Percentiles rank a stretch among this genome's conserved stretches.
Conservation (phyloP, 2,888 invertebrate species). For the Drosophila paucipuncta region DNA sequence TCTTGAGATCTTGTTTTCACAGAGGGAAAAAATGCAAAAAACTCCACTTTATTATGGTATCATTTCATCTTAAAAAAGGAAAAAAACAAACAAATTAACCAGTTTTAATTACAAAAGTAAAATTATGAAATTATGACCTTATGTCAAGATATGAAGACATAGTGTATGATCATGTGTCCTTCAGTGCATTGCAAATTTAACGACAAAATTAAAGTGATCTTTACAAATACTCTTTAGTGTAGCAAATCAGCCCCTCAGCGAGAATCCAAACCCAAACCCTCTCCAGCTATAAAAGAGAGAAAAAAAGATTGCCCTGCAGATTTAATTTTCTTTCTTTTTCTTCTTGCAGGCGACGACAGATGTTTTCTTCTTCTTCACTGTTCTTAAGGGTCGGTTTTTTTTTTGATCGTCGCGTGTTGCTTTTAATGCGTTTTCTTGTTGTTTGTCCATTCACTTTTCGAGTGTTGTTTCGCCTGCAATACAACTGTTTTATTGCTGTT, state of each 20-base stretch:
- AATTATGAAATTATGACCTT: background rate
- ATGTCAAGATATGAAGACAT: too few species aligned
- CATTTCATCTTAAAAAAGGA: background rate
- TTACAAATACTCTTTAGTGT: background rate
- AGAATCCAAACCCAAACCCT: background rate
- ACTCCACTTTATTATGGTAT: background rate
- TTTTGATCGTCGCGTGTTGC: slow-evolving; percentile 50
- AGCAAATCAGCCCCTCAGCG: slow-evolving; percentile 32
- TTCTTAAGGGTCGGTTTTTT: slow-evolving; percentile 47
- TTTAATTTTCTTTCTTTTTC: slow-evolving; percentile 37
- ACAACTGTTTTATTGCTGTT: background rate
- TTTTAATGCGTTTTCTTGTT: slow-evolving; percentile 44
- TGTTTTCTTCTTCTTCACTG: slow-evolving; percentile 49
- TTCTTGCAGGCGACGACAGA: slow-evolving; percentile 41
- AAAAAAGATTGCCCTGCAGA: slow-evolving; percentile 55
- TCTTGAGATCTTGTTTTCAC: background rate
- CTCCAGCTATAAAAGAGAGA: background rate
- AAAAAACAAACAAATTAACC: background rate
- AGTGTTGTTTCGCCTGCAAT: slow-evolving; percentile 9
- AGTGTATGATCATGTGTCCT: background rate
- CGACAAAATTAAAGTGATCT: background rate
- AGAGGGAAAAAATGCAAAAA: background rate
- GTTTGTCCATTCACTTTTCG: slow-evolving; percentile 32
- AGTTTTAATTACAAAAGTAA: background rate
- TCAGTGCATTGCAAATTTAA: background rate